These are phyloP conservation scores for Sylvia borin DNA, from an alignment of 2,797 vertebrate genomes.

Conservation along the genomic window DNA sequence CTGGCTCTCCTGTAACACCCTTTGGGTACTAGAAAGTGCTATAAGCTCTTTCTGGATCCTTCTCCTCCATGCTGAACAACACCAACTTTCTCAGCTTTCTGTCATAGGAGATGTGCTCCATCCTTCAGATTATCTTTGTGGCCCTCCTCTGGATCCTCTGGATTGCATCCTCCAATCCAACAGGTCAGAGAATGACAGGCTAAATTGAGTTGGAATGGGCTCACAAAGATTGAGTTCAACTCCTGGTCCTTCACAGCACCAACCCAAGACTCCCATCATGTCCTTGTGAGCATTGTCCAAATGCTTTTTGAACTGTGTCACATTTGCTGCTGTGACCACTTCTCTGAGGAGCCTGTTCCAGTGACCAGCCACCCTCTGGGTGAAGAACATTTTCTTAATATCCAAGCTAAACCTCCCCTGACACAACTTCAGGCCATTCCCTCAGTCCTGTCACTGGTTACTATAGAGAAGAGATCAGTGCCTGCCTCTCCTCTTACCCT, in stretches of 20 bases:
- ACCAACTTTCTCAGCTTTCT: neutral
- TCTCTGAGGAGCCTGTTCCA: no score
- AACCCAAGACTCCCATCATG: no score
- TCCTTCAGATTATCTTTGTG: neutral
- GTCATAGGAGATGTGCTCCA: neutral
- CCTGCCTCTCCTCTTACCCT: neutral
- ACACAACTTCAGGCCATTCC: no score
- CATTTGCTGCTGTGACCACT: neutral
- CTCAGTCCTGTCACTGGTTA: neutral
- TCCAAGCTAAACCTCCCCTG: neutral
- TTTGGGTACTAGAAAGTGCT: neutral
- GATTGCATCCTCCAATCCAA: no score
- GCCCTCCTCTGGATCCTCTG: neutral
- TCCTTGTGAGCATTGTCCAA: neutral
- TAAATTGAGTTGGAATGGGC: neutral
- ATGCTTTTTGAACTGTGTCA: fast-evolving
- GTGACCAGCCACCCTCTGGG: neutral
- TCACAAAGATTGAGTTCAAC: neutral
- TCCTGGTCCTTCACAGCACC: neutral
- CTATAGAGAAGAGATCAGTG: no score
- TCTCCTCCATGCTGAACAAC: neutral
- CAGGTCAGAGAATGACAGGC: neutral
- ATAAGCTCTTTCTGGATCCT: neutral
- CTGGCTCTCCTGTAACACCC: neutral
- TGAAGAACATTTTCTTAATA: neutral